Evolutionary conservation across 2,888 invertebrate species (phyloP), one percentile per base, ranked within the genome.

Genomic region (Fragum sueziense): DNA sequence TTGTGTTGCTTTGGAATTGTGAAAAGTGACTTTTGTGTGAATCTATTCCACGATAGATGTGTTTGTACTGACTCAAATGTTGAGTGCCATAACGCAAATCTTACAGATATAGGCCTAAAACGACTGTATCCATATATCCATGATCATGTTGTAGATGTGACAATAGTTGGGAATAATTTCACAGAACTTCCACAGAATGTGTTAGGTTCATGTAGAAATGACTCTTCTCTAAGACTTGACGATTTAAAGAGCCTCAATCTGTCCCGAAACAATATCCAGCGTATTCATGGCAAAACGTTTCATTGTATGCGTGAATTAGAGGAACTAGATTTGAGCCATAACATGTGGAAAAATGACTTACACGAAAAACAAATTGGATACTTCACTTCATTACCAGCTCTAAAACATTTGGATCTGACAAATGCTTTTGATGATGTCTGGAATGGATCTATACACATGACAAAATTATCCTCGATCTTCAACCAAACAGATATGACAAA

Each of bases 271-370:
- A 65, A 61, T n/a, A 88, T 88, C 7, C 17, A 57, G 6, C 62
- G 17, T 22, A 82, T 88, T 11, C 83, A 86, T 57, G 88, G 88
- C 0, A 83, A 85, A 72, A 82, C 85, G 25, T 87, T 88, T 51
- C 88, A 88, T 51, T 88, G 88, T 61, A 79, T 85, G 61, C 79
- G 77, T 0, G 69, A 82, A 59, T 51, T 88, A 9, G 62, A 78
- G 11, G 75, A 61, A 14, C 57, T 88, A 57, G 82, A 72, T 22
- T 68, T 88, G 2, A 41, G 70, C 2, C 57, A 85, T 34, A 88
- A 88, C 41, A 67, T 82, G 9, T 88, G 88, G 88, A 57, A 76
- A 6, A 67, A 86, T 17, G 80, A 84, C 6, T 80, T 70, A 54
- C 70, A 80, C 22, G 47, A 51, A 0, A 68, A 77, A 20, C 84